Evolutionary conservation across 2,888 invertebrate species (phyloP), one percentile per base, ranked within the genome.

Genomic region (Deilephila porcellus): DNA sequence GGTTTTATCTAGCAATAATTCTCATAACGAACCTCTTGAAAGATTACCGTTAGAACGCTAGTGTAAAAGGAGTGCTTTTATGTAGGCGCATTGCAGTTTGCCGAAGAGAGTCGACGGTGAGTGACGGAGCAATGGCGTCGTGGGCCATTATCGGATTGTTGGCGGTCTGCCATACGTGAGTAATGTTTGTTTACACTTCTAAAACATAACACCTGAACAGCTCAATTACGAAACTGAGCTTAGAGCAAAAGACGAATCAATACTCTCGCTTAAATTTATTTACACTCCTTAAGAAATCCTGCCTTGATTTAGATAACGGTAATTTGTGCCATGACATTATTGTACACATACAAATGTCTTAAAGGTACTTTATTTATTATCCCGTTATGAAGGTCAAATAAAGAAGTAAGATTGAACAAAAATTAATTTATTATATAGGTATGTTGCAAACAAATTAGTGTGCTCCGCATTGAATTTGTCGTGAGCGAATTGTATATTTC

Each of bases 111-210:
- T 85, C 87, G 85, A 75, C 83, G 80, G 75, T 77, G 84, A 79
- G 75, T 80, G 85, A 88, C 89, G 89, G 71, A 83, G 82, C 77
- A 71, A 93, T 91, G 89, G 83, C 86, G 76, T 77, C 73, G 74
- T 85, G 80, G 81, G 82, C 85, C 63, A 76, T 88, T 83, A 85
- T 93, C 85, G 87, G 84, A 76, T 80, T 91, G 73, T 83, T 93
- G 78, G 90, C 91, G 76, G 80, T 93, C 73, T 86, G 88, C 85
- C 90, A 91, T 74, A 84, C 85, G 93, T 94, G 80, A 94, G 93
- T 92, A 74, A 64, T 79, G 71, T 78, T 82, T 84, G 80, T 83
- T 85, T 83, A 86, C 78, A 71, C 82, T 82, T 74, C 72, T 75
- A 78, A 78, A 79, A 73, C 75, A 80, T 72, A 80, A 78, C 78